phyloP scores from a whole-genome alignment of 2,888 invertebrate genomes.

The Brachyptera risi region DNA sequence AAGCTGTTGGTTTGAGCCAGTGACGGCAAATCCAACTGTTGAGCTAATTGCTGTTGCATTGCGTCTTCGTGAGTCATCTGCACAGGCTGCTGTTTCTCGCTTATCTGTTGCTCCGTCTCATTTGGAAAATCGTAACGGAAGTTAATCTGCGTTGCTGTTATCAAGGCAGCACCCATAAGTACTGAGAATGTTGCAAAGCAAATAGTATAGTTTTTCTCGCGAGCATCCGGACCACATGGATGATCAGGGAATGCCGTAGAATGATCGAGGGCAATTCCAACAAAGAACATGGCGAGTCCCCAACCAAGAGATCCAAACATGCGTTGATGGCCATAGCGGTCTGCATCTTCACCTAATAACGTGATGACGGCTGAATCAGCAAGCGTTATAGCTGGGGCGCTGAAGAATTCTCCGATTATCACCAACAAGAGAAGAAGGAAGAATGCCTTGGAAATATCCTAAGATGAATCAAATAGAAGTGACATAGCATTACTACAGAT shows the following conservation, averaged over 20 bases:
- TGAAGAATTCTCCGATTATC: constrained; percentile 95
- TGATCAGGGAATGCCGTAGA: constrained; percentile 93
- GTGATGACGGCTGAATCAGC: constrained; percentile 91
- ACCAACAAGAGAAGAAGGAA: constrained; percentile 88
- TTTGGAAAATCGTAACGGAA: constrained; percentile 49
- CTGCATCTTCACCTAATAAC: constrained; percentile 81
- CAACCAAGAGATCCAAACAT: constrained; percentile 98
- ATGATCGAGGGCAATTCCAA: constrained; percentile 93
- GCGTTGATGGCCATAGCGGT: constrained; percentile 90
- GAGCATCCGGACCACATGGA: constrained; percentile 82
- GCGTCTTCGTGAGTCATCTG: constrained; percentile 65
- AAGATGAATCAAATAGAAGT: no score
- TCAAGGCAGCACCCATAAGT: constrained; percentile 90
- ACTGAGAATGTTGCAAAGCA: constrained; percentile 98
- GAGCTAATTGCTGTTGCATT: constrained; percentile 77
- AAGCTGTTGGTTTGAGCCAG: constrained; percentile 61
- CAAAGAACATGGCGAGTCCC: constrained; percentile 98
- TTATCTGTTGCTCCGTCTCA: constrained; percentile 8
- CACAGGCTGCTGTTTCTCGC: constrained; percentile 40
- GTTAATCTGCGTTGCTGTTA: constrained; percentile 83
- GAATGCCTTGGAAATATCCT: constrained; percentile 93
- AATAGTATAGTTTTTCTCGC: constrained; percentile 97
- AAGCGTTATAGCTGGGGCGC: constrained; percentile 91
- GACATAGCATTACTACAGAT: no score
- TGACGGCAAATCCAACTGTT: constrained; percentile 76